phyloP scores from a whole-genome alignment of 2,888 invertebrate genomes.

The Acleris cristana region DNA sequence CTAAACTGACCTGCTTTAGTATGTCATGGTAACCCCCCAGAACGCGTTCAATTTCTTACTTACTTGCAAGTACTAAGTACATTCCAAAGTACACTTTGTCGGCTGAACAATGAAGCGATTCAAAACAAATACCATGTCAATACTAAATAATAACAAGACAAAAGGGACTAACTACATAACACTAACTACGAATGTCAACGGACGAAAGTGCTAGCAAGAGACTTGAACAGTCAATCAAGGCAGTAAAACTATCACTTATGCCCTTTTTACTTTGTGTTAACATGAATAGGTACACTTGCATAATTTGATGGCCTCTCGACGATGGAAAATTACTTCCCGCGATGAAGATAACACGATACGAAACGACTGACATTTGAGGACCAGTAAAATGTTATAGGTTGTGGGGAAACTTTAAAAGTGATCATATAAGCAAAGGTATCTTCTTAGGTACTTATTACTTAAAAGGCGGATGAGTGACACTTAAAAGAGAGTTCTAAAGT shows the following conservation, averaged over 20 bases:
- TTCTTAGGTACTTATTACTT: too few species aligned
- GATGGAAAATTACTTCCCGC: conserved; percentile 25
- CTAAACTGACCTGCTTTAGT: too few species aligned
- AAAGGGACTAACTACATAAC: not conserved
- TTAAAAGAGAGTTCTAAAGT: too few species aligned
- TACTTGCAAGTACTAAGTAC: too few species aligned
- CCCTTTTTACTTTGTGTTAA: not conserved
- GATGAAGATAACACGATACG: conserved; percentile 27
- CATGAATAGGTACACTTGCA: conserved; percentile 15
- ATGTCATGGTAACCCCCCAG: conserved; percentile 3
- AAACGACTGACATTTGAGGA: conserved; percentile 29
- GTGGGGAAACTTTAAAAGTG: conserved; percentile 14
- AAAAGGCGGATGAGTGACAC: too few species aligned
- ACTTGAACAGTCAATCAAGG: too few species aligned
- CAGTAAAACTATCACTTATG: conserved; percentile 3
- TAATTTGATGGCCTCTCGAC: conserved; percentile 22
- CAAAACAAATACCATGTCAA: not conserved
- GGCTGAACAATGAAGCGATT: not conserved
- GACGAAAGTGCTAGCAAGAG: not conserved
- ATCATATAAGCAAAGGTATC: not conserved
- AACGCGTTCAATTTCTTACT: too few species aligned
- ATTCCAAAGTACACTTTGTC: not conserved
- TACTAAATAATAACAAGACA: not conserved
- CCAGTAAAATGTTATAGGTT: conserved; percentile 27
- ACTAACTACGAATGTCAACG: not conserved